Conservation (phyloP, 2,113 vertebrate genomes). For the Callocephalon fimbriatum region DNA sequence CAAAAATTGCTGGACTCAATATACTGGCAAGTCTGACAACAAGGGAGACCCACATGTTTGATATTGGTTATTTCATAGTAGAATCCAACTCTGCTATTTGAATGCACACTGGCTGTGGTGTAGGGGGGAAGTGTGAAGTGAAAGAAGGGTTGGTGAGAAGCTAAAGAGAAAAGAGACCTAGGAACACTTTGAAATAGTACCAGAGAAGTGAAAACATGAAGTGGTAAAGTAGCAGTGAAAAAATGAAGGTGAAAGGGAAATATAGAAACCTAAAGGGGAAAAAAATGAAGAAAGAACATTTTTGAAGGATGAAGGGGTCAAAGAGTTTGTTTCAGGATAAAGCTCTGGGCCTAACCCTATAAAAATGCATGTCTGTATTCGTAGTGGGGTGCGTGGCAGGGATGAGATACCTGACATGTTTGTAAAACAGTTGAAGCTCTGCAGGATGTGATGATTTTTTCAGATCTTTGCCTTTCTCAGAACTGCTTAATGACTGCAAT, state of each 20-base stretch:
- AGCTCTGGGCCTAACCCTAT: not conserved
- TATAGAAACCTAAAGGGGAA: not conserved
- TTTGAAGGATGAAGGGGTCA: not conserved
- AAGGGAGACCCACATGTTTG: not conserved
- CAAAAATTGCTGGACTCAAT: not conserved
- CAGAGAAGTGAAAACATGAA: not conserved
- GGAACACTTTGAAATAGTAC: not conserved
- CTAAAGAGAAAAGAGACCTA: not conserved
- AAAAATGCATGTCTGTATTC: not conserved
- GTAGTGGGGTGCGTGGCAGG: not conserved
- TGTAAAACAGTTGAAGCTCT: not conserved
- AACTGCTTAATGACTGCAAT: constrained; percentile 45
- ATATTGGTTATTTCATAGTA: rapidly evolving
- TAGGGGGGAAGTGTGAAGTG: not conserved
- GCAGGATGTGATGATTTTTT: not conserved
- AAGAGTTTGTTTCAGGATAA: not conserved
- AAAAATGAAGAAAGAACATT: not conserved
- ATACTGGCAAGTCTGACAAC: not conserved
- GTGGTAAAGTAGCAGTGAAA: not conserved
- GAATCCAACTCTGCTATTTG: not conserved
- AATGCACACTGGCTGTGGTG: not conserved
- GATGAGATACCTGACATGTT: not conserved
- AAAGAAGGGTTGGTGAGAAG: not conserved
- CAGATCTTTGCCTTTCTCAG: constrained; percentile 35
- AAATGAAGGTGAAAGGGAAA: not conserved